Base-by-base conservation (phyloP, 2,797 vertebrate genomes). In the Sebastes vulpes region DNA sequence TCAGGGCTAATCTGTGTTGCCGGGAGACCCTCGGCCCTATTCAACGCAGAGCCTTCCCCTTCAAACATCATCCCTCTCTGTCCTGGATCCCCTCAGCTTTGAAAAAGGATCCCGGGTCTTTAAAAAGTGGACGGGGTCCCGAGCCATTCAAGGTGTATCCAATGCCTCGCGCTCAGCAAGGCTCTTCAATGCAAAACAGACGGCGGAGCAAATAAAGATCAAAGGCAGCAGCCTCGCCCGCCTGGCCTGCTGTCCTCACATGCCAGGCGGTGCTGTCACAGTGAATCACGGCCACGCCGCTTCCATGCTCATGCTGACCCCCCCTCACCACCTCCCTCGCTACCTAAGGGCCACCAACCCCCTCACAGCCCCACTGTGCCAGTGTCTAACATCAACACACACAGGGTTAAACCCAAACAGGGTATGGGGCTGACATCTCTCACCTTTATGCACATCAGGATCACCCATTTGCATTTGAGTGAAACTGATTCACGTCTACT, bases 121-220 rank as follows among this genome's bases (percentile, higher is more conserved):
- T 93, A 92, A 94, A 93, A 92, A 88, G 90, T 90, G 93, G 90
- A 88, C 76, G 35, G 73, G 89, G 91, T 92, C 91, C 81, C 60
- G 90, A 88, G 77, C 90, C 92, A 88, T 94, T 95, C 93, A 95
- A 94, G 92, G 93, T 95, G 93, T 94, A 95, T 96, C 94, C 94
- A 92, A 92, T 95, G 93, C 93, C 94, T 93, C 76, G 72, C 68
- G 91, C 93, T 96, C 94, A 93, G 94, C 93, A 87, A 92, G 90
- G 93, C 94, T 92, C 92, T 91, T 88, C 96, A 96, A 97, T 93
- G 88, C 94, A 95, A 95, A 97, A 92, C 96, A 96, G 96, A 95
- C 95, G 87, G 87, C 82, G 87, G 82, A 86, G 92, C 91, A 93
- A 95, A 94, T 93, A 86, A 93, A 96, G 96, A 97, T 97, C 95